Conservation (phyloP, 2,888 invertebrate species). For the Neelides folsomi region DNA sequence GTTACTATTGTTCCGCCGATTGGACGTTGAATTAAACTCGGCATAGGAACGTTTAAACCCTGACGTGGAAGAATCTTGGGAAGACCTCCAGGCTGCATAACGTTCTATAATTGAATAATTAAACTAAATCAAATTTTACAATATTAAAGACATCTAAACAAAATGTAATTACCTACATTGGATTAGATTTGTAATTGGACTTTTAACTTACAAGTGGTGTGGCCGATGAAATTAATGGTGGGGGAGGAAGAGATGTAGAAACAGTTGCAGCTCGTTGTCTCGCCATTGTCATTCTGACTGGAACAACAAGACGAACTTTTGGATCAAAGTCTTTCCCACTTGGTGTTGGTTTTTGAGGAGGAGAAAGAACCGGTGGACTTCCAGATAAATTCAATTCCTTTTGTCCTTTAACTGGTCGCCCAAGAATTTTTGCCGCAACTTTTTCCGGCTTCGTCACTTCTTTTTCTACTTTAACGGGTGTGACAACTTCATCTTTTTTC, state of each 20-base stretch:
- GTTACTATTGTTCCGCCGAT: background rate
- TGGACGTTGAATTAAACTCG: slow-evolving; percentile 14
- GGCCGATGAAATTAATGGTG: background rate
- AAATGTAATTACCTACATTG: too few species aligned
- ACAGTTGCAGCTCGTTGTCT: background rate
- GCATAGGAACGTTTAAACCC: too few species aligned
- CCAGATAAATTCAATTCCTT: background rate
- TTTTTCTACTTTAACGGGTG: background rate
- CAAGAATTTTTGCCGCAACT: background rate
- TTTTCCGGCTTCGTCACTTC: background rate
- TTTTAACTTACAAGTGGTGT: background rate
- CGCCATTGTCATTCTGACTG: background rate
- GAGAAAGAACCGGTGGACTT: slow-evolving; percentile 1
- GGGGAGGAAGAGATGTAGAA: background rate
- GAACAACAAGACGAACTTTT: background rate
- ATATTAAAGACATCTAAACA: too few species aligned
- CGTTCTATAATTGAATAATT: too few species aligned
- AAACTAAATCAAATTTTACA: too few species aligned
- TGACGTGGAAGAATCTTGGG: too few species aligned
- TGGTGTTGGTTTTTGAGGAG: background rate
- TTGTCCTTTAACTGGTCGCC: background rate
- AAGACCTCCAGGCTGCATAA: too few species aligned
- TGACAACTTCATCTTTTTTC: slow-evolving; percentile 20
- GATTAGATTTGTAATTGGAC: too few species aligned
- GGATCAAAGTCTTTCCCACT: background rate